Evolutionary conservation across 2,113 vertebrate species (phyloP), one percentile per base, ranked within the genome.

Genomic region (Myrmecophaga tridactyla): DNA sequence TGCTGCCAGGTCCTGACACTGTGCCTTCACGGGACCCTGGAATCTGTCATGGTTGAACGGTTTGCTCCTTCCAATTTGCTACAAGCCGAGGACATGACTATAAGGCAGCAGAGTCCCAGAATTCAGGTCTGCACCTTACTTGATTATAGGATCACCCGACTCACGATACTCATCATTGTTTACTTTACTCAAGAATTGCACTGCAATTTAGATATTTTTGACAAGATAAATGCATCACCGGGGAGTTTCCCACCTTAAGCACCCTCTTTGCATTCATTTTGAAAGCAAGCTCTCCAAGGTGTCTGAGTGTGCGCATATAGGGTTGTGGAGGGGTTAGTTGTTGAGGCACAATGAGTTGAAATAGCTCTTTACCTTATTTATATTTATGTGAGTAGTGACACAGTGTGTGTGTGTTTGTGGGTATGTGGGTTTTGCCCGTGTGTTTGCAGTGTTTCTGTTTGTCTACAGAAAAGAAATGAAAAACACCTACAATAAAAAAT

Each of bases 21-120:
- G 21, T 95, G 78, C 89, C 89, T 81, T 5, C 51, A 93, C 86
- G 96, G 43, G 75, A 25, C 69, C n/a, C 41, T 80, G 89, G 86
- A 67, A 83, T 87, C 86, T 94, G n/a, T 90, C 39, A 29, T 46
- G 36, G 39, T 31, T 92, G 76, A 92, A 60, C 85, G 72, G 5
- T n/a, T 87, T 94, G 39, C 29, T 82, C 56, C 27, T 94, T 96
- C 86, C 75, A 87, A 23, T 77, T 95, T 96, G 72, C 86, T 84
- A 63, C 27, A 62, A 72, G 89, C 63, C 75, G 65, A 53, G 90
- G 85, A 70, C 23, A 41, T 69, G 34, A 43, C 41, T 65, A 53
- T 63, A 31, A 5, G 83, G 27, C 77, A 86, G 58, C 11, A 34
- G 34, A 84, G 36, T 92, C 36, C 17, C 53, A 63, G 46, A 87